Evolutionary conservation across 1,140 invertebrate species (phyloP), one percentile per base, ranked within the genome.

Genomic region (Sarcophaga peregrina): DNA sequence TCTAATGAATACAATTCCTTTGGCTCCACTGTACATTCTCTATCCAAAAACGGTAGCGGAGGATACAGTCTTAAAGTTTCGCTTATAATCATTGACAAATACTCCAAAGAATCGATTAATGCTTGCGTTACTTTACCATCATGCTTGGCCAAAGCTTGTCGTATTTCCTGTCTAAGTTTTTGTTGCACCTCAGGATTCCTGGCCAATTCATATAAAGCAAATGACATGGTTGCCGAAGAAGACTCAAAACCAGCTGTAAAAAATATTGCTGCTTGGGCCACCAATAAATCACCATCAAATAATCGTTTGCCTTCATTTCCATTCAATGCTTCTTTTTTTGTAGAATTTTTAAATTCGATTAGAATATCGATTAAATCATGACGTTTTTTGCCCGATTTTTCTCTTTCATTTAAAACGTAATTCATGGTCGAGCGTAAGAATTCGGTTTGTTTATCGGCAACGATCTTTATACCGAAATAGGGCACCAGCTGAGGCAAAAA

Each of bases 251-350:
- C 92, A 81, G 92, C 95, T 3, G 92, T 88, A 84, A 95, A 94
- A 85, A 96, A 95, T 8, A 94, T 58, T 1, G 93, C 89, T 1
- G 93, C 92, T 85, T 95, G 94, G 0, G 93, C 92, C 2, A 93
- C 87, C 5, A 96, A 80, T 1, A 90, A 84, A 17, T 90, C 88
- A 48, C 87, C 89, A n/a, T 90, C 87, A 54, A 89, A 91, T 8
- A 20, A 3, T 4, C 25, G 25, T 37, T 37, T 37, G 17, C 37
- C 37, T 0, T 86, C 73, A 17, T 87, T 83, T 72, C 86, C 84
- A 62, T 85, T 80, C 0, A 45, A 75, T 0, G 82, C 75, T 5
- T 81, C 45, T 0, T 37, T 78, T 62, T 86, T 87, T 0, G 87
- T 85, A 81, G 83, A 85, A 6, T 86, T 82, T 37, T 87, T 86